Percentiles rank a stretch among this genome's conserved stretches.
Conservation (phyloP, 2,113 vertebrate species). For the Thinocorus orbignyianus region DNA sequence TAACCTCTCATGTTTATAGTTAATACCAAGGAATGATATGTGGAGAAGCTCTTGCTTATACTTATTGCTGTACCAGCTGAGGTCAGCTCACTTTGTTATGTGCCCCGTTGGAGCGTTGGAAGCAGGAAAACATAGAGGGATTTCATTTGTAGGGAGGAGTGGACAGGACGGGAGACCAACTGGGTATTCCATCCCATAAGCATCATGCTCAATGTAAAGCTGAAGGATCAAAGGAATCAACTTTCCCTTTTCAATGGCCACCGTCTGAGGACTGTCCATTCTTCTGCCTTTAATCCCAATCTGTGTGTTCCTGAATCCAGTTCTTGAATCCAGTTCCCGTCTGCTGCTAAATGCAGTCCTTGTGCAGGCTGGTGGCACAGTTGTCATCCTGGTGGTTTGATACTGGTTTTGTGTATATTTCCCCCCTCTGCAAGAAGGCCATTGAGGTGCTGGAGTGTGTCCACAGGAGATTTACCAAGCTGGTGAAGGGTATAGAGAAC, state of each 20-base stretch:
- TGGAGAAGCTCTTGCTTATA: too few species aligned
- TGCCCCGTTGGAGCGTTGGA: neutral
- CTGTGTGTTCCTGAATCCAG: neutral
- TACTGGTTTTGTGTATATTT: neutral
- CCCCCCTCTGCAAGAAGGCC: too few species aligned
- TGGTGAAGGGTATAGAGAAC: too few species aligned
- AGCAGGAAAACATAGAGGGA: neutral
- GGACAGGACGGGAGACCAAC: neutral
- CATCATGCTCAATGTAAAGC: neutral
- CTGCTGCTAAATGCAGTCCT: neutral
- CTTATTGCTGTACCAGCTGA: too few species aligned
- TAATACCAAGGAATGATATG: neutral
- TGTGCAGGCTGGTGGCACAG: neutral
- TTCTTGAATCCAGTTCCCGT: neutral
- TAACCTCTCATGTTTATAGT: neutral
- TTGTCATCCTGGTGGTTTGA: neutral
- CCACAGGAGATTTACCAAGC: too few species aligned
- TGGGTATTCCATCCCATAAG: neutral
- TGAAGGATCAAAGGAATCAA: neutral
- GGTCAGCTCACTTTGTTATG: too few species aligned
- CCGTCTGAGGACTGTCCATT: neutral
- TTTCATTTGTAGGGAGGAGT: neutral
- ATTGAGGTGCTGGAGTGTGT: too few species aligned
- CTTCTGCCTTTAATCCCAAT: neutral
- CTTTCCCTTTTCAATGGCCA: neutral